Base-by-base conservation (phyloP, 2,888 invertebrate species). In the Desoria tigrina region DNA sequence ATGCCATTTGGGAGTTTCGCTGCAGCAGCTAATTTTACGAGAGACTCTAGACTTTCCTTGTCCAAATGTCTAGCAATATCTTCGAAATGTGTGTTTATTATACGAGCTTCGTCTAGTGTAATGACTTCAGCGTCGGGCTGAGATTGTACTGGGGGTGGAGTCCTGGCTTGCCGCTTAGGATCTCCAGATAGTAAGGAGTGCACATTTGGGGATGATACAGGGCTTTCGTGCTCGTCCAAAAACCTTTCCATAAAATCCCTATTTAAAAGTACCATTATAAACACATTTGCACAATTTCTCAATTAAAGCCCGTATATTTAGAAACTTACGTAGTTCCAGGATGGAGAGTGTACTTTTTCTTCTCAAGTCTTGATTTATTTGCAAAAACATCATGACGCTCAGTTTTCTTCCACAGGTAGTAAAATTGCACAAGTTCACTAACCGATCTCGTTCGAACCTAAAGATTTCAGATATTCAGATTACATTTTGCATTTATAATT, bases 391-490 rank as follows among this genome's bases (percentile, higher is more conserved):
- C 98, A 81, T 97, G 95, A 21, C 98, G 85, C 79, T 97, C 97
- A 27, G 97, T 97, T 82, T 98, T 98, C 82, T 99, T 99, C 99
- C 99, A 99, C 62, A 96, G 85, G 42, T 84, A 78, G 76, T 85
- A 85, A 83, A 98, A 99, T 79, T 97, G 94, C 16, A 98, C 95
- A 69, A 99, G 83, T 81, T 99, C 98, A 37, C 96, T 94, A 50
- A 98, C 95, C 9, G 94, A 92, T 76, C 97, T 85, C 64, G 96
- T 95, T 77, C 92, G 85, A 54, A 97, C 86, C 88, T 88, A 32
- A 26, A 39, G 77, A n/a, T n/a, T n/a, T n/a, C n/a, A n/a, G n/a
- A n/a, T n/a, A n/a, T n/a, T n/a, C n/a, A n/a, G n/a, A n/a, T n/a
- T n/a, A n/a, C n/a, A n/a, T n/a, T n/a, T n/a, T 60, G 79, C 79